A percentile compares a stretch with the other conserved stretches of the same genome.
Conservation (phyloP, 2,797 vertebrate species). For the Loris lydekkerianus region DNA sequence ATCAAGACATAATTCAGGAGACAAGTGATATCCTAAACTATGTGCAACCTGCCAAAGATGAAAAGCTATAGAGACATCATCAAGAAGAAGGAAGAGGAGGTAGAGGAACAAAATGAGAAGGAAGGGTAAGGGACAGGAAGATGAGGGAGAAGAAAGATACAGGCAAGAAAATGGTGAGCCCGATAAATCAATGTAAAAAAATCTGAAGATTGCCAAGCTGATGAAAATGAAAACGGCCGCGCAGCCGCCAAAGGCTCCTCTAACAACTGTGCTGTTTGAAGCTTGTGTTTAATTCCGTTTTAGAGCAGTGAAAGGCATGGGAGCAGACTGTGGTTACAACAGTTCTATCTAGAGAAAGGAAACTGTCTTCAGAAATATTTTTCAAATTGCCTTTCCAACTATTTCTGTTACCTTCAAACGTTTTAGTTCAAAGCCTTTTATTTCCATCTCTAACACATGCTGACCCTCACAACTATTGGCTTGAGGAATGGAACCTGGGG, state of each 20-base stretch:
- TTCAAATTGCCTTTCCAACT: background rate
- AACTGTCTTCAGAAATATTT: slow-evolving; percentile 52
- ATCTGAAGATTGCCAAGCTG: slow-evolving; percentile 44
- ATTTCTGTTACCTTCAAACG: background rate
- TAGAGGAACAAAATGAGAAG: background rate
- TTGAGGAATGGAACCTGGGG: background rate
- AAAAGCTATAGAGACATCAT: background rate
- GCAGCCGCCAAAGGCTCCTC: slow-evolving; percentile 46
- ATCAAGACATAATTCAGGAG: slow-evolving; percentile 64
- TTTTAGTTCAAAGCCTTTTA: slow-evolving; percentile 1
- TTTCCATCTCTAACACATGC: background rate
- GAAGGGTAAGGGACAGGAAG: background rate
- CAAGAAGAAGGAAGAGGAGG: background rate
- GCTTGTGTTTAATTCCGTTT: slow-evolving; percentile 72
- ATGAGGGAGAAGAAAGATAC: background rate
- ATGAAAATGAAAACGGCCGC: slow-evolving; percentile 59
- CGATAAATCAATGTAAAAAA: slow-evolving; percentile 68
- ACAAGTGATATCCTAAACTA: background rate
- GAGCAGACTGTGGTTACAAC: slow-evolving; percentile 42
- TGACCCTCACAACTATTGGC: background rate
- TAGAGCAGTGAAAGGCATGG: slow-evolving; percentile 25
- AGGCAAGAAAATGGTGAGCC: slow-evolving; percentile 54
- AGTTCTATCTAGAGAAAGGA: slow-evolving; percentile 60
- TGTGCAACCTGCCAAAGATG: slow-evolving; percentile 40
- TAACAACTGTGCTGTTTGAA: slow-evolving; percentile 7